These are phyloP conservation scores for Drosophila oshimai DNA, from an alignment of 1,140 invertebrate species.

Conservation along the genomic window DNA sequence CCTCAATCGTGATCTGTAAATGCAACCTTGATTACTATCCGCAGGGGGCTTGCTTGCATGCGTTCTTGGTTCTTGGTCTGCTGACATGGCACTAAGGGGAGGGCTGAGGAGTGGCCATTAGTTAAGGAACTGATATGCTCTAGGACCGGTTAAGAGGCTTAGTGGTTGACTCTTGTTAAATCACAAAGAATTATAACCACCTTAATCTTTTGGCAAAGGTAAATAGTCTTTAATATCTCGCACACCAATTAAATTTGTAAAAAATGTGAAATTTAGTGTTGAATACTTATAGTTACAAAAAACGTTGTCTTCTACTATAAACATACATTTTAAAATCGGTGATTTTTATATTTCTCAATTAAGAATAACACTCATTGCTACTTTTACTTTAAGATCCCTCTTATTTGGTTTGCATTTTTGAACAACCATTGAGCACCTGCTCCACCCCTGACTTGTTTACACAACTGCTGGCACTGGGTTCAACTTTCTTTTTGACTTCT, in stretches of 20 bases:
- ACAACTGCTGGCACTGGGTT: conserved; percentile 25
- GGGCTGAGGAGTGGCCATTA: conserved; percentile 2
- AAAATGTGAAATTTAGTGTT: too few species aligned
- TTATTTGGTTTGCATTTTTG: not conserved
- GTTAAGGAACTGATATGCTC: not conserved
- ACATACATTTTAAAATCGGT: too few species aligned
- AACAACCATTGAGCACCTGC: not conserved
- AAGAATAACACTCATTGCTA: too few species aligned
- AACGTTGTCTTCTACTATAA: too few species aligned
- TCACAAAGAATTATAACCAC: too few species aligned
- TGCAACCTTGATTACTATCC: conserved; percentile 4
- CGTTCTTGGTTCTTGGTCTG: not conserved
- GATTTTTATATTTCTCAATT: too few species aligned
- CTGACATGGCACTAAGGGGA: not conserved
- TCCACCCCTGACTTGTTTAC: conserved; percentile 40
- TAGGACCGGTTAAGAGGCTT: not conserved
- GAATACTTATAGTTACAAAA: too few species aligned
- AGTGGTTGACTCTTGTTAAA: not conserved
- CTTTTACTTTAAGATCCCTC: not conserved
- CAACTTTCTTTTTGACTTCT: conserved; percentile 21
- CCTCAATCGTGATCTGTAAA: conserved; percentile 51
- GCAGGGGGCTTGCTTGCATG: not conserved
- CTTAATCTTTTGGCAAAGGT: too few species aligned
- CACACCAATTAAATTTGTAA: too few species aligned
- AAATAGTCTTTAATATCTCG: too few species aligned